These are phyloP conservation scores for Neodiprion fabricii DNA, from an alignment of 1,140 invertebrate species.

Conservation along the genomic window DNA sequence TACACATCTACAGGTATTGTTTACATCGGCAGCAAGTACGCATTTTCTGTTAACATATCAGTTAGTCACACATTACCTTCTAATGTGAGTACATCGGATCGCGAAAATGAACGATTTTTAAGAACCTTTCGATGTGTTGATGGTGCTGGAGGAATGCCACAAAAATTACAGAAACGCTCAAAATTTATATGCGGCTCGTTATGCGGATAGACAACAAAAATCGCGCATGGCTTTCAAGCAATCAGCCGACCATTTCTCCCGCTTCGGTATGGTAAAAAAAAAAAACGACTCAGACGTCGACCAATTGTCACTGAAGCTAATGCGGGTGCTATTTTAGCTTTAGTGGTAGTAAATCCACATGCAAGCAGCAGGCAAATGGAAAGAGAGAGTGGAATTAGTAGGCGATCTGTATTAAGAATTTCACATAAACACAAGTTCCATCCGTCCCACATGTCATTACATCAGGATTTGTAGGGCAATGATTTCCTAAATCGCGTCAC, in stretches of 20 bases:
- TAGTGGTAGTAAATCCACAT: slow-evolving; percentile 9
- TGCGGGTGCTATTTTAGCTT: slow-evolving; percentile 7
- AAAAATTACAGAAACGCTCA: slow-evolving; percentile 14
- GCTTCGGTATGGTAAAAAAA: slow-evolving; percentile 8
- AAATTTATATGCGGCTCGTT: slow-evolving; percentile 10
- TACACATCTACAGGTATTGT: not conserved
- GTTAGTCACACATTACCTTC: slow-evolving; percentile 14
- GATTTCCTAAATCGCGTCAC: slow-evolving; percentile 25
- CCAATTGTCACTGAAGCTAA: not conserved
- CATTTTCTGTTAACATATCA: slow-evolving; percentile 5
- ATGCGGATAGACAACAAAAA: slow-evolving; percentile 11
- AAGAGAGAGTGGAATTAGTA: slow-evolving; percentile 12
- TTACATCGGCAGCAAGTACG: slow-evolving; percentile 12
- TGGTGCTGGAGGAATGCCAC: slow-evolving; percentile 8
- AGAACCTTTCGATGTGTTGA: slow-evolving; percentile 12
- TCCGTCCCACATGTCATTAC: slow-evolving; percentile 27
- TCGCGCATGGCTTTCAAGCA: slow-evolving; percentile 13
- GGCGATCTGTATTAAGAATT: slow-evolving; percentile 17
- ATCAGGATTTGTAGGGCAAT: slow-evolving; percentile 22
- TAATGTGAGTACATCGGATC: slow-evolving; percentile 9
- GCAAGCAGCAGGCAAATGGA: slow-evolving; percentile 15
- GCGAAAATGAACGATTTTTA: slow-evolving; percentile 12
- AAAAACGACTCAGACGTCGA: slow-evolving; percentile 9
- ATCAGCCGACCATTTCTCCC: slow-evolving; percentile 8
- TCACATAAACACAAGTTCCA: slow-evolving; percentile 24